Base-by-base conservation (phyloP, 2,888 invertebrate species). In the Hartigia nigra region DNA sequence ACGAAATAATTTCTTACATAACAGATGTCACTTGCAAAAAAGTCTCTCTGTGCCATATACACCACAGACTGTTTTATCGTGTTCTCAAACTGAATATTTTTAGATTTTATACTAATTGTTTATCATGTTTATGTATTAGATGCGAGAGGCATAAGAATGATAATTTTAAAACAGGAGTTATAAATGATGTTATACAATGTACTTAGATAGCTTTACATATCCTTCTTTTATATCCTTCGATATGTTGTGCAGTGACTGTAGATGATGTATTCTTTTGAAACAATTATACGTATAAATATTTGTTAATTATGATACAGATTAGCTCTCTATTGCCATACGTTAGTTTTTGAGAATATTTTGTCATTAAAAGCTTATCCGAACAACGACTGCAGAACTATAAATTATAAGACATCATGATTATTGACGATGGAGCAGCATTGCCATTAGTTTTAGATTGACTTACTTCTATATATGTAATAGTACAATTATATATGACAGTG, bases 221-320 rank as follows among this genome's bases (percentile, higher is more conserved):
- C 55, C 23, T 55, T 55, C 9, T 55, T 55, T 55, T 55, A 23
- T 55, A 55, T 55, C 23, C 55, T 55, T 55, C 23, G 55, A 55
- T 23, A 55, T 9, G 55, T 55, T 55, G 55, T 55, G 55, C 23
- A 9, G 2, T 23, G 23, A 55, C 36, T 31, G 31, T 1, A 34
- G 31, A 34, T 75, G 32, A 34, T 12, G 69, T 75, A 72, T 74
- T 39, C 76, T 75, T 76, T 31, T 32, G n/a, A 35, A 36, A 35
- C 34, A 55, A 70, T 55, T 12, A 31, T 55, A 36, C 31, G 34
- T 77, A 34, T 69, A 11, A 76, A 32, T 35, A 36, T 77, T 75
- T 55, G 70, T 79, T 36, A 39, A 76, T 31, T 69, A 74, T 0
- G 14, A 55, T 55, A 55, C 55, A 23, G 55, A 55, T 55, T 55